Evolutionary conservation across 2,797 vertebrate genomes (phyloP).

Genomic region (Prionace glauca): DNA sequence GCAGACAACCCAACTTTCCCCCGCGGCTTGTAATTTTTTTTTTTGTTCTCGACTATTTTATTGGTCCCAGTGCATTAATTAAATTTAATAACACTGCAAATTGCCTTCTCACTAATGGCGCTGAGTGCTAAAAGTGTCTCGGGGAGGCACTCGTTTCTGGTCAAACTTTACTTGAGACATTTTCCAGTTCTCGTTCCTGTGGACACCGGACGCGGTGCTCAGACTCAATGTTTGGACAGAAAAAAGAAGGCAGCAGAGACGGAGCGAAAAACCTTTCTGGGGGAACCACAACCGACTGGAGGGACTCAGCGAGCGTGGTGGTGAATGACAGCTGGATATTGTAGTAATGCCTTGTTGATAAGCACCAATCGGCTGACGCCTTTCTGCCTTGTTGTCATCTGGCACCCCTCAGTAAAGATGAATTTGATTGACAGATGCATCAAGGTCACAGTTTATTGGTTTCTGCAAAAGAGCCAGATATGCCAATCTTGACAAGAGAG

Average conservation of each 20-base stretch:
- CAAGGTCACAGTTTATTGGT: conserved; percentile 90
- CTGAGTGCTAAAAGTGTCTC: not conserved
- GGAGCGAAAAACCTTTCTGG: conserved; percentile 41
- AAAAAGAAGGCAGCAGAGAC: conserved; percentile 35
- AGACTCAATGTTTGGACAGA: conserved; percentile 39
- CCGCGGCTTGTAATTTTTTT: not conserved
- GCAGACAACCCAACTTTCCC: not conserved
- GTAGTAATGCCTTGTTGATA: conserved; percentile 84
- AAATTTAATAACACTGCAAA: not conserved
- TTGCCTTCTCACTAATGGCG: not conserved
- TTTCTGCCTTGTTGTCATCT: conserved; percentile 75
- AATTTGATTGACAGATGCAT: conserved; percentile 84
- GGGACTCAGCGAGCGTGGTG: conserved; percentile 57
- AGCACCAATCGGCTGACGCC: conserved; percentile 75
- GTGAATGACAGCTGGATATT: conserved; percentile 84
- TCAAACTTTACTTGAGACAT: not conserved
- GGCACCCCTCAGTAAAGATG: conserved; percentile 71
- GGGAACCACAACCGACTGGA: conserved; percentile 46
- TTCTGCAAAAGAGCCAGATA: conserved; percentile 82
- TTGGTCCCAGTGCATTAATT: not conserved
- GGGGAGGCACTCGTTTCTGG: not conserved
- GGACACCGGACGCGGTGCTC: not conserved
- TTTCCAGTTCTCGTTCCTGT: not conserved
- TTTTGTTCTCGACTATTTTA: not conserved
- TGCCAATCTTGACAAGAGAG: conserved; percentile 89